These are phyloP conservation scores for Acrocephalus arundinaceus DNA, from an alignment of 2,113 vertebrate species.

Conservation along the genomic window DNA sequence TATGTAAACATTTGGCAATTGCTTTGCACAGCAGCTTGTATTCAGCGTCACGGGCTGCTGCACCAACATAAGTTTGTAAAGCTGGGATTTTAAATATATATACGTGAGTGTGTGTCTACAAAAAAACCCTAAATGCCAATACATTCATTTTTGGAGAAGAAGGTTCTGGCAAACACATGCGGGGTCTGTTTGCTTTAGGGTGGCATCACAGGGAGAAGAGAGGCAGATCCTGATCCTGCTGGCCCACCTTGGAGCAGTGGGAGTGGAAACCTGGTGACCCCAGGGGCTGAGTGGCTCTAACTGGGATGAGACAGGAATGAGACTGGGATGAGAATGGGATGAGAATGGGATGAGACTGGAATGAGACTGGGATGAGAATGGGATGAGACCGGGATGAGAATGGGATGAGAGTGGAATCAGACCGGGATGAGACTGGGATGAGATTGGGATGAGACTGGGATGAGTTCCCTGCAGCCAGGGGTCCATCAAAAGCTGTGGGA, in stretches of 20 bases:
- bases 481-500: neutral
- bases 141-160: neutral
- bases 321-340: too few relatives aligned
- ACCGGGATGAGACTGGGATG: neutral
- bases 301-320: neutral
- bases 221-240: neutral
- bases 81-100: conserved; percentile 7
- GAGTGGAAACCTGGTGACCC: neutral
- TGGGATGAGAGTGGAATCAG: too few relatives aligned
- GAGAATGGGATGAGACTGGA: too few relatives aligned
- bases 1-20: conserved; percentile 70
- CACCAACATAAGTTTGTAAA: neutral
- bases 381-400: neutral
- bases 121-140: neutral
- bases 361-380: too few relatives aligned
- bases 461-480: neutral
- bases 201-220: neutral
- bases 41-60: neutral
- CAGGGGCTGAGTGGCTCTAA: neutral
- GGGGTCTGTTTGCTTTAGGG: neutral
- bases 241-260: rapidly evolving
- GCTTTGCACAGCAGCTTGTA: conserved; percentile 42
- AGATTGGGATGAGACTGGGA: neutral
- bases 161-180: neutral
- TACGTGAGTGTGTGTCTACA: neutral